Evolutionary conservation across 2,797 vertebrate species (phyloP).

Genomic region (Xyrichtys novacula): DNA sequence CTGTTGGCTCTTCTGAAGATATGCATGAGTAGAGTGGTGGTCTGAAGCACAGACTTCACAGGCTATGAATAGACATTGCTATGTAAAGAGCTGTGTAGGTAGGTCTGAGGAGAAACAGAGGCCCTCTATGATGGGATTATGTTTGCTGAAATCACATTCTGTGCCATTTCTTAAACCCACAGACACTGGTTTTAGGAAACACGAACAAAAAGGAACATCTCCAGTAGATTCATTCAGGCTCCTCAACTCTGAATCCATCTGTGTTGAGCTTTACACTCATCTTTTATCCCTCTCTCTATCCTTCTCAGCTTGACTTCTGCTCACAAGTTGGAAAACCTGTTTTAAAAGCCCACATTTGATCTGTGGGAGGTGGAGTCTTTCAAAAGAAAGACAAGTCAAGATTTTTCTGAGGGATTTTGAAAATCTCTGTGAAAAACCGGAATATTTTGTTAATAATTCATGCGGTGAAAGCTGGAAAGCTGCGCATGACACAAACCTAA

Average conservation of each 20-base stretch:
- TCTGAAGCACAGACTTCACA: conserved; percentile 45
- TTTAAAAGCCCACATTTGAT: conserved; percentile 43
- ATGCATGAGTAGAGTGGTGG: conserved; percentile 13
- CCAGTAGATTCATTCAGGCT: conserved; percentile 9
- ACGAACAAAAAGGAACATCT: conserved; percentile 26
- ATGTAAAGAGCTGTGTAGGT: conserved; percentile 40
- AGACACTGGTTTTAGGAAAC: conserved; percentile 50
- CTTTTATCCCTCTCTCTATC: conserved; percentile 30
- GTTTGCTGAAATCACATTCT: conserved; percentile 58
- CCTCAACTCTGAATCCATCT: not conserved
- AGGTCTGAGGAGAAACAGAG: conserved; percentile 31
- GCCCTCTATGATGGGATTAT: conserved; percentile 41
- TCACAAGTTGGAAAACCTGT: conserved; percentile 26
- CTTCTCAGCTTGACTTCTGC: conserved; percentile 37
- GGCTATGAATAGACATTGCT: conserved; percentile 40
- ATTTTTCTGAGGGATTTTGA: conserved; percentile 30
- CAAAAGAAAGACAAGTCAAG: conserved; percentile 31
- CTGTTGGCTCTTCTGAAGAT: conserved; percentile 44
- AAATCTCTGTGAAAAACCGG: conserved; percentile 39
- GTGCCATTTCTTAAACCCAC: conserved; percentile 49
- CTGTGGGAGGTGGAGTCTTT: conserved; percentile 41
- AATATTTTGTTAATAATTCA: conserved; percentile 66
- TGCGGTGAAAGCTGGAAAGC: conserved; percentile 29
- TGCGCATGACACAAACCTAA: conserved; percentile 15
- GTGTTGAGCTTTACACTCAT: conserved; percentile 8